phyloP scores from a whole-genome alignment of 2,797 vertebrate genomes.

The Pelochelys cantorii region DNA sequence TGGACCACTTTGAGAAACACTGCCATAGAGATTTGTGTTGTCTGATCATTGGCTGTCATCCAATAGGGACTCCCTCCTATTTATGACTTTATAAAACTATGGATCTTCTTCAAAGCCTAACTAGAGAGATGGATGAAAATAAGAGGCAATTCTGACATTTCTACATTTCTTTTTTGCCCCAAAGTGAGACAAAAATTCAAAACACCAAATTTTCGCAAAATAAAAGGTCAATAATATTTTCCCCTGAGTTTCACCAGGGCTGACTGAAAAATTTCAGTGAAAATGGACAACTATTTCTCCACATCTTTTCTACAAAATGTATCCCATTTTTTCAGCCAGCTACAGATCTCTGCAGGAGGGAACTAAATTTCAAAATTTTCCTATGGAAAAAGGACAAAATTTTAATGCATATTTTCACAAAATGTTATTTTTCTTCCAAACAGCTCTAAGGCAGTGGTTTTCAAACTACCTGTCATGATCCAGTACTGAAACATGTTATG shows the following conservation, averaged over 20 bases:
- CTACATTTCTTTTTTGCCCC: not conserved
- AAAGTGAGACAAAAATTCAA: not conserved
- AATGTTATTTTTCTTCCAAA: no score
- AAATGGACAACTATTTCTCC: not conserved
- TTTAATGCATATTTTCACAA: no score
- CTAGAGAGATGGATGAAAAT: not conserved
- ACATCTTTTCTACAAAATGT: not conserved
- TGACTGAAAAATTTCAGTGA: not conserved
- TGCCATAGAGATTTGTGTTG: accelerated
- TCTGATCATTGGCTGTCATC: not conserved
- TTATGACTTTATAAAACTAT: not conserved
- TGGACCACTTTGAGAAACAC: no score
- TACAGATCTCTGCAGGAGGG: accelerated
- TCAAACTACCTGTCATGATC: no score
- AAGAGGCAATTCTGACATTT: not conserved
- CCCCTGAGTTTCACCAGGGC: not conserved
- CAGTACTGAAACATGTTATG: no score
- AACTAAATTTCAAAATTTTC: not conserved
- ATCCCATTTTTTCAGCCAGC: not conserved
- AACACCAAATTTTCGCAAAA: not conserved
- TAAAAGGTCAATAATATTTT: not conserved
- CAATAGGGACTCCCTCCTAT: not conserved
- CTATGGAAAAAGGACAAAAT: no score
- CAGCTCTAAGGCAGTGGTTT: no score
- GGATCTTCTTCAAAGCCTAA: not conserved